Conservation (phyloP, 1,140 invertebrate species). For the Myzus persicae region DNA sequence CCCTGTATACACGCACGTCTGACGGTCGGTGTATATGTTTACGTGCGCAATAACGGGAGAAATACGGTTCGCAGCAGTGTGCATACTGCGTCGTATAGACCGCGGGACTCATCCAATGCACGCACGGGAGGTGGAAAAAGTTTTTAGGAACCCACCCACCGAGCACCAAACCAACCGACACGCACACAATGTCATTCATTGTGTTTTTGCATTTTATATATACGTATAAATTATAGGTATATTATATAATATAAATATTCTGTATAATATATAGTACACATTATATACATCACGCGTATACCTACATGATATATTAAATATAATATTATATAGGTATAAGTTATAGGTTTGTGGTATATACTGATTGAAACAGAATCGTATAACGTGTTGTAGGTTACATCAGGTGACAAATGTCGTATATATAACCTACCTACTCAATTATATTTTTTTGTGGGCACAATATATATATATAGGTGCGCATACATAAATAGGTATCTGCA, state of each 20-base stretch:
- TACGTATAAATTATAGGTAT: background rate
- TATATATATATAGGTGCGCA: no score
- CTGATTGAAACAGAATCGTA: no score
- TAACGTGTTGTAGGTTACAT: no score
- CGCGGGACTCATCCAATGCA: conserved; percentile 46
- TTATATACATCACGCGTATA: no score
- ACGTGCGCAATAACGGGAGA: background rate
- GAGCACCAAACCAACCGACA: conserved; percentile 49
- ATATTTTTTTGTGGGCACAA: no score
- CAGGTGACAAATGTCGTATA: no score
- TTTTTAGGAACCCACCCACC: conserved; percentile 54
- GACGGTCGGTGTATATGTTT: background rate
- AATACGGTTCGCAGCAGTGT: background rate
- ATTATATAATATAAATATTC: background rate
- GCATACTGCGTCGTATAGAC: background rate
- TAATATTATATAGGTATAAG: no score
- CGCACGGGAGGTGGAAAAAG: conserved; percentile 53
- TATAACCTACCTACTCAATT: no score
- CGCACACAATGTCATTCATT: conserved; percentile 53
- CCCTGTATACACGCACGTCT: background rate
- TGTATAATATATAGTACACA: no score
- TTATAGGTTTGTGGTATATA: no score
- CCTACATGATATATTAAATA: no score
- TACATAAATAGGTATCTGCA: no score
- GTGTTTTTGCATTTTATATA: conserved; percentile 26